Evolutionary conservation across 2,797 vertebrate genomes (phyloP).

Genomic region (Valencia hispanica): DNA sequence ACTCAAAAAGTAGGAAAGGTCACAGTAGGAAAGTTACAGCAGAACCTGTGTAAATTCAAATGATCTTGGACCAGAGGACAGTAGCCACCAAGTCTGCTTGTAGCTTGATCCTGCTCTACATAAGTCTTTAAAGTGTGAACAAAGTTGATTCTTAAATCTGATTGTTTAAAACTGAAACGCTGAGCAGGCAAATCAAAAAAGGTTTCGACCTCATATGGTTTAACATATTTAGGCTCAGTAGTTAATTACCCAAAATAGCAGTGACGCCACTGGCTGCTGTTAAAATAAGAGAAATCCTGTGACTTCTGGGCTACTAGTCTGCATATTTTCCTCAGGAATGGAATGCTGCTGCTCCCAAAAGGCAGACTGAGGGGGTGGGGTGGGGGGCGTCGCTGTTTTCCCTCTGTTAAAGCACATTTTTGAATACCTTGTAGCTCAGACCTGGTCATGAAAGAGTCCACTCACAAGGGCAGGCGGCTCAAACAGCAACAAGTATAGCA

Average conservation of each 20-base stretch:
- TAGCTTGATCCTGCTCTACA: not conserved
- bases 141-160: not conserved
- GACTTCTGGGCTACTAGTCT: conserved; percentile 72
- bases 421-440: conserved; percentile 43
- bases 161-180: not conserved
- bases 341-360: conserved; percentile 64
- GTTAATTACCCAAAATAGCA: conserved; percentile 72
- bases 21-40: not conserved
- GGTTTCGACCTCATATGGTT: conserved; percentile 37
- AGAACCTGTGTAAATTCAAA: not conserved
- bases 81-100: not conserved
- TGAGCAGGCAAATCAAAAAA: conserved; percentile 15
- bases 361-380: conserved; percentile 43
- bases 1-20: not conserved
- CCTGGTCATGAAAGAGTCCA: conserved; percentile 16
- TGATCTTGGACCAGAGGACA: not conserved
- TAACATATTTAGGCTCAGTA: conserved; percentile 52
- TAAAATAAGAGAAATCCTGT: conserved; percentile 74
- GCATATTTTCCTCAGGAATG: conserved; percentile 75
- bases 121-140: not conserved
- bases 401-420: conserved; percentile 58
- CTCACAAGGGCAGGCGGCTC: not conserved
- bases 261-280: conserved; percentile 55
- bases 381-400: conserved; percentile 53
- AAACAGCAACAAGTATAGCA: conserved; percentile 14